Base-by-base conservation (phyloP, 1,140 invertebrate species). In the Hormaphis cornu region DNA sequence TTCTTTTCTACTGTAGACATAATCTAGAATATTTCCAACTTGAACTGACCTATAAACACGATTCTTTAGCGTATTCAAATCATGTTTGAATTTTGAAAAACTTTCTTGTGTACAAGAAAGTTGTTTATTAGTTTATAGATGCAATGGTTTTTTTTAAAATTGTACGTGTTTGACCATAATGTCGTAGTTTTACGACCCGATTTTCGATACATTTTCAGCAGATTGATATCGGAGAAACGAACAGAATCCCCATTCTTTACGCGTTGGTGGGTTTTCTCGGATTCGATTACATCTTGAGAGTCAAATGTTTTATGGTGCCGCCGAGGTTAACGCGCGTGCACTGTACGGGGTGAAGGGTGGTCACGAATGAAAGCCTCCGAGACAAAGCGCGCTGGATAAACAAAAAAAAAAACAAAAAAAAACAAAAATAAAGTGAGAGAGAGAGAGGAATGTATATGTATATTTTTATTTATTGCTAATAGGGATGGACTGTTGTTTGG, bases 381-480 rank as follows among this genome's bases (percentile, higher is more conserved):
- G 44, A 50, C 61, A 50, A 66, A 33, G 61, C 59, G 10, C 18
- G 16, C 26, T 30, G 59, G 59, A 42, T 44, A 46, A 66, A 46
- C 28, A 48, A 66, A 48, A 66, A 63, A 61, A 28, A 37, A 40
- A 56, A 58, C 35, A 6, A 44, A n/a, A n/a, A 52, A 22, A 58
- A 58, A n/a, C n/a, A n/a, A n/a, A n/a, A n/a, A n/a, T n/a, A n/a
- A n/a, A n/a, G n/a, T n/a, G n/a, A n/a, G n/a, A n/a, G n/a, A n/a
- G n/a, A n/a, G n/a, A n/a, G n/a, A n/a, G n/a, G n/a, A n/a, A n/a
- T n/a, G n/a, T n/a, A n/a, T 9, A 35, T 58, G 24, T 58, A 40
- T 48, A 48, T 66, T 66, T 48, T 66, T 66, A 66, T 66, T 66
- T 66, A 66, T 66, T 66, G 61, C 61, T 66, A 66, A 66, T 66